A percentile compares a stretch with the other conserved stretches of the same genome.
Evolutionary conservation across 1,140 invertebrate genomes (phyloP).

Genomic region (Cotesia chilonis): DNA sequence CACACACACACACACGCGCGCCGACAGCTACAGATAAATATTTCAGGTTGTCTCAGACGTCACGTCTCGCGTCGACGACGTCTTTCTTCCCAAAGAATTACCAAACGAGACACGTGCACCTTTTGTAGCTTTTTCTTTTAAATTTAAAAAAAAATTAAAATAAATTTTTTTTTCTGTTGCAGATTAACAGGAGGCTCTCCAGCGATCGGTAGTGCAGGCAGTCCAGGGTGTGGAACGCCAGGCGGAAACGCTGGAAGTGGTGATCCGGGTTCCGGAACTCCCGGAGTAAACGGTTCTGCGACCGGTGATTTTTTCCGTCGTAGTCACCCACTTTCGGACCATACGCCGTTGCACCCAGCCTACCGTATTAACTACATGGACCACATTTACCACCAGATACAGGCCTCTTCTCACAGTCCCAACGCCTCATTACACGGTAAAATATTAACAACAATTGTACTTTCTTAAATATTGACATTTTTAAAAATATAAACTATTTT

Average conservation of each 20-base stretch:
- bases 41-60: no score
- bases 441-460: conserved; percentile 28
- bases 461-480: no score
- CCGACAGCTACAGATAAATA: no score
- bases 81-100: background rate
- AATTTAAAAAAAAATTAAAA: background rate
- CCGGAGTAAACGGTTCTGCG: conserved; percentile 56
- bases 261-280: conserved; percentile 43
- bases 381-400: conserved; percentile 65
- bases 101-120: conserved; percentile 13
- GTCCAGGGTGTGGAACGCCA: conserved; percentile 52
- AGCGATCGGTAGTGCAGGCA: conserved; percentile 57
- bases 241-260: conserved; percentile 46
- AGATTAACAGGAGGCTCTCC: conserved; percentile 62
- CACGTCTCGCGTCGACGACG: background rate
- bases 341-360: conserved; percentile 63
- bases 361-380: conserved; percentile 67
- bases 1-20: background rate
- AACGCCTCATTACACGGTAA: conserved; percentile 67
- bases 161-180: conserved; percentile 40
- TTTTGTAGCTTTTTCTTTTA: background rate
- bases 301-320: conserved; percentile 62
- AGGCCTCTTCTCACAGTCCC: conserved; percentile 68
- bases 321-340: conserved; percentile 63
- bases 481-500: no score